phyloP scores from a whole-genome alignment of 2,888 invertebrate species.

The Teleogryllus oceanicus region DNA sequence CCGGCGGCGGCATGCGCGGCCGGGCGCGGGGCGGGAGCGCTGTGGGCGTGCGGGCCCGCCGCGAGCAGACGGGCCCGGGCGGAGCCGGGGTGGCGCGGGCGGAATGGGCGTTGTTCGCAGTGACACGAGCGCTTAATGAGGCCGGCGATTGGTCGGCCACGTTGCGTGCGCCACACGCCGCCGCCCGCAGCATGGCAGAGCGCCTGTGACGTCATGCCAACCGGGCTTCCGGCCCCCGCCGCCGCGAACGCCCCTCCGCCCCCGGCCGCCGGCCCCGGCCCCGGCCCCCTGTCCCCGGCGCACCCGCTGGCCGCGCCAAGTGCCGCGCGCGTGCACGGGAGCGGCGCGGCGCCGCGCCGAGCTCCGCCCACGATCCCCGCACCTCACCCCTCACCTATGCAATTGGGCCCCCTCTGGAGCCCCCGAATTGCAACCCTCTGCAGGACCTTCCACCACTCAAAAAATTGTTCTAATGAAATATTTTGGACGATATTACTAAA shows the following conservation, averaged over 20 bases:
- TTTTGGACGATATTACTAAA: too few species aligned
- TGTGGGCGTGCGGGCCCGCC: not conserved
- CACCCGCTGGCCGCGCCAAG: too few species aligned
- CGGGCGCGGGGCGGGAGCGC: not conserved
- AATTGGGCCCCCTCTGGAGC: too few species aligned
- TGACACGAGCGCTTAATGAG: slow-evolving; percentile 7
- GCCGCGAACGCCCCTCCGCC: not conserved
- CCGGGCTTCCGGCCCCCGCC: not conserved
- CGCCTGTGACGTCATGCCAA: slow-evolving; percentile 5
- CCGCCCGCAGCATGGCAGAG: slow-evolving; percentile 18
- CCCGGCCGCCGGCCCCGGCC: not conserved
- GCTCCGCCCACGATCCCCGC: too few species aligned
- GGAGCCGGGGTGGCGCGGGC: not conserved
- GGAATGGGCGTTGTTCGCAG: slow-evolving; percentile 1
- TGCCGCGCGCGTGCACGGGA: too few species aligned
- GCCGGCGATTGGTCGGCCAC: slow-evolving; percentile 9
- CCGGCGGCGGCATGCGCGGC: not conserved
- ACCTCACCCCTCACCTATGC: too few species aligned
- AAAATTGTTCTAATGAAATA: too few species aligned
- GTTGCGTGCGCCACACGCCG: slow-evolving; percentile 11
- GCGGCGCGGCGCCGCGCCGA: too few species aligned
- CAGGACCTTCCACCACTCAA: too few species aligned
- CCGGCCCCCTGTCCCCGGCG: too few species aligned
- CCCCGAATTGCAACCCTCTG: too few species aligned
- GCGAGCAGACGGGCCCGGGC: not conserved